Percentiles rank a stretch among this genome's conserved stretches.
Evolutionary conservation across 2,113 vertebrate genomes (phyloP).

Genomic region (Halichoeres trimaculatus): DNA sequence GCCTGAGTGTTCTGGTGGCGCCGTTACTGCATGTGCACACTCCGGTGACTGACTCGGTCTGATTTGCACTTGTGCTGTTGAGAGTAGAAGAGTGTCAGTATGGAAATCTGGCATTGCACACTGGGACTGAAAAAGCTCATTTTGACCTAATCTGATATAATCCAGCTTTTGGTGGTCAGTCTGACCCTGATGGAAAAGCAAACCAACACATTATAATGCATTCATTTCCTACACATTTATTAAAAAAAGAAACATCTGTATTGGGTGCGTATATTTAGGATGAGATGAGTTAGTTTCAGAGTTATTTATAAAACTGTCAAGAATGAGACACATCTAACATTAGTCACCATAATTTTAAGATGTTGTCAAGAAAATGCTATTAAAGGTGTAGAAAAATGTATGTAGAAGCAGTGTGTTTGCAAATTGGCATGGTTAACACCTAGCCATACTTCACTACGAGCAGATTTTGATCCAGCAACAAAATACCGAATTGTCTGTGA

Average conservation of each 20-base stretch:
- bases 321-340: background rate
- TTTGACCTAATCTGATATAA: conserved; percentile 4
- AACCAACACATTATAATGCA: background rate
- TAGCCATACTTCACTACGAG: no score
- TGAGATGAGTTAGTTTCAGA: background rate
- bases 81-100: conserved; percentile 18
- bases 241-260: background rate
- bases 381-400: no score
- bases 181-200: background rate
- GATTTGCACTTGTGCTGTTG: conserved; percentile 56
- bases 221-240: conserved; percentile 2
- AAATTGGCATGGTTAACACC: no score
- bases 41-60: conserved; percentile 27
- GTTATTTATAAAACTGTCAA: background rate
- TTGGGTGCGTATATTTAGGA: background rate
- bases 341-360: background rate
- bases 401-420: no score
- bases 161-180: conserved; percentile 2
- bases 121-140: conserved; percentile 22
- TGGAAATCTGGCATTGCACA: conserved; percentile 41
- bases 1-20: conserved; percentile 18
- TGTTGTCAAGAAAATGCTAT: background rate
- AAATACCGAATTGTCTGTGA: no score
- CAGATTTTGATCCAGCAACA: no score
- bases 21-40: conserved; percentile 36